phyloP scores from a whole-genome alignment of 2,797 vertebrate genomes.

The Eleutherodactylus coqui region DNA sequence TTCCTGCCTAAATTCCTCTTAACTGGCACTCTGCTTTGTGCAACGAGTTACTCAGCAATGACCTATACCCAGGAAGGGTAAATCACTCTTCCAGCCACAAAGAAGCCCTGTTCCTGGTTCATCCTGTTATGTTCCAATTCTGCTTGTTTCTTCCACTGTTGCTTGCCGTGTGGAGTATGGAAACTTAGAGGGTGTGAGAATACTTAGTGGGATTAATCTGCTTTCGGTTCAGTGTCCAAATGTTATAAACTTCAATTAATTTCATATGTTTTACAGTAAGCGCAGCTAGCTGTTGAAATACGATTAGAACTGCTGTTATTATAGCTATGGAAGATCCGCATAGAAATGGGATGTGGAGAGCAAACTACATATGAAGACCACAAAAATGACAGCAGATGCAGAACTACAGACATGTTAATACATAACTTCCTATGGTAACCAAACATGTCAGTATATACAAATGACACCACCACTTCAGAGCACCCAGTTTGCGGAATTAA shows the following conservation, averaged over 20 bases:
- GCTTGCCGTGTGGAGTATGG: neutral
- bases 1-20: neutral
- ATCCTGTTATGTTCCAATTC: constrained; percentile 15
- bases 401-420: neutral
- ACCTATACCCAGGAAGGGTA: constrained; percentile 21
- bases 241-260: constrained; percentile 48
- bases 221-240: constrained; percentile 36
- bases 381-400: neutral
- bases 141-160: neutral
- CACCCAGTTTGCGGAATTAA: neutral
- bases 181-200: constrained; percentile 43
- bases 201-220: constrained; percentile 29
- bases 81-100: constrained; percentile 19
- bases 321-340: neutral
- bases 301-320: neutral
- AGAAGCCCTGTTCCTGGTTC: constrained; percentile 1
- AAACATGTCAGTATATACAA: neutral
- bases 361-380: neutral
- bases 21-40: neutral
- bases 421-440: neutral
- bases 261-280: constrained; percentile 38
- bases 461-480: neutral
- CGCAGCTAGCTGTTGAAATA: constrained; percentile 19
- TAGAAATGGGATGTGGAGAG: neutral
- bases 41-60: constrained; percentile 11